A percentile compares a stretch with the other conserved stretches of the same genome.
Conservation (phyloP, 2,888 invertebrate genomes). For the Mythimna albipuncta region DNA sequence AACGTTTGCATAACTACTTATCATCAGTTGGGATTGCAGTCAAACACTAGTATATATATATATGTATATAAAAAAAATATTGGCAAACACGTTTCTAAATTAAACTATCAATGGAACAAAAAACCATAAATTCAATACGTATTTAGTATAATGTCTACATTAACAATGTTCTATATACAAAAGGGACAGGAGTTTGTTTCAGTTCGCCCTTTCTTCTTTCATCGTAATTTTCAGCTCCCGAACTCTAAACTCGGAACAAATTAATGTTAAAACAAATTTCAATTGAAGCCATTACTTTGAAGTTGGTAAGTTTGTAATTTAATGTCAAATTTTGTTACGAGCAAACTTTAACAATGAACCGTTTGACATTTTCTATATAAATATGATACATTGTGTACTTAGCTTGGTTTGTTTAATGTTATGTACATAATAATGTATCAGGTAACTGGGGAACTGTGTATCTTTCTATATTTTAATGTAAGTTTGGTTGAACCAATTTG, state of each 20-base stretch:
- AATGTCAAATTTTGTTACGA: conserved; percentile 76
- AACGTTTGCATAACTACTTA: too few species aligned
- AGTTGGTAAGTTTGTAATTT: conserved; percentile 78
- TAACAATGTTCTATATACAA: conserved; percentile 44
- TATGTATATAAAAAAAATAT: too few species aligned
- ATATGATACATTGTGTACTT: conserved; percentile 54
- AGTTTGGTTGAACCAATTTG: conserved; percentile 3
- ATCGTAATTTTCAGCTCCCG: conserved; percentile 59
- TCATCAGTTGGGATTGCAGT: too few species aligned
- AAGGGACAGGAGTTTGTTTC: conserved; percentile 48
- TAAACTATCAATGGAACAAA: conserved; percentile 38
- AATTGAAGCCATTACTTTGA: conserved; percentile 75
- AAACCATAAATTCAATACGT: conserved; percentile 43
- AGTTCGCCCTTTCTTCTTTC: conserved; percentile 51
- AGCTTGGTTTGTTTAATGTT: conserved; percentile 28
- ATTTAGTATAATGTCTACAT: conserved; percentile 29
- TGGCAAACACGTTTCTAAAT: conserved; percentile 9
- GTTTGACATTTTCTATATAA: conserved; percentile 61
- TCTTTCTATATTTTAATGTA: conserved; percentile 18
- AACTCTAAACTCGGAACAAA: conserved; percentile 70
- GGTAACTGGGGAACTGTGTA: conserved; percentile 8
- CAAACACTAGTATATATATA: too few species aligned
- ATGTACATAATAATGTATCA: conserved; percentile 19
- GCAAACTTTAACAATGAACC: conserved; percentile 68
- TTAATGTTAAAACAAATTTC: conserved; percentile 80